These are phyloP conservation scores for Danio rerio DNA, from an alignment of 2,113 vertebrate genomes.

Conservation along the genomic window DNA sequence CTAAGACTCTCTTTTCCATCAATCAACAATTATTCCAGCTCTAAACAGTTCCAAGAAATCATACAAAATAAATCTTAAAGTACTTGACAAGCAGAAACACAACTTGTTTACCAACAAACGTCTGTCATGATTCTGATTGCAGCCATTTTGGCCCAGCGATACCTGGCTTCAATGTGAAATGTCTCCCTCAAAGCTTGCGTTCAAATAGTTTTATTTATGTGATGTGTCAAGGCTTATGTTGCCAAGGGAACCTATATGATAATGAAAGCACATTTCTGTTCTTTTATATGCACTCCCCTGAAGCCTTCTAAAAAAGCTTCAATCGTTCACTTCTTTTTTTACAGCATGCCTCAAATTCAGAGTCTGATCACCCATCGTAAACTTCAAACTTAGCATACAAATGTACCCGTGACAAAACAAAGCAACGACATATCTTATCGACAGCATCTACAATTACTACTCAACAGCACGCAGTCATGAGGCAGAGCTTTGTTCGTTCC, in stretches of 20 bases:
- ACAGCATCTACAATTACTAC: neutral
- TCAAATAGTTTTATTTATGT: neutral
- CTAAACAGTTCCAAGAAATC: neutral
- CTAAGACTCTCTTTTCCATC: neutral
- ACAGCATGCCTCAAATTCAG: constrained; percentile 1
- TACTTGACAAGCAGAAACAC: neutral
- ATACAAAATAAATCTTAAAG: neutral
- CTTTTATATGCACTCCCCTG: neutral
- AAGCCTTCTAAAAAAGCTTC: neutral
- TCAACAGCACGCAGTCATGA: neutral
- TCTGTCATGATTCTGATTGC: neutral
- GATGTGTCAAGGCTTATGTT: constrained; percentile 29
- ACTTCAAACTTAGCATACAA: neutral
- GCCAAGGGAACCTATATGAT: constrained; percentile 39
- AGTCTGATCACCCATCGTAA: neutral
- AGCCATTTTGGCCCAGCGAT: neutral
- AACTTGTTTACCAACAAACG: constrained; percentile 14
- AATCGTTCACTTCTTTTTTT: neutral
- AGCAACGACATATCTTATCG: neutral
- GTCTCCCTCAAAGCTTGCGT: constrained; percentile 4
- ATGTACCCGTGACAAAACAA: neutral
- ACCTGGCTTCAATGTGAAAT: constrained; percentile 13
- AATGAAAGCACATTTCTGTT: no score
- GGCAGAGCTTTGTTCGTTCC: neutral
- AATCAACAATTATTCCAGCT: neutral